Conservation (phyloP, 1,140 invertebrate genomes). For the Formica exsecta region DNA sequence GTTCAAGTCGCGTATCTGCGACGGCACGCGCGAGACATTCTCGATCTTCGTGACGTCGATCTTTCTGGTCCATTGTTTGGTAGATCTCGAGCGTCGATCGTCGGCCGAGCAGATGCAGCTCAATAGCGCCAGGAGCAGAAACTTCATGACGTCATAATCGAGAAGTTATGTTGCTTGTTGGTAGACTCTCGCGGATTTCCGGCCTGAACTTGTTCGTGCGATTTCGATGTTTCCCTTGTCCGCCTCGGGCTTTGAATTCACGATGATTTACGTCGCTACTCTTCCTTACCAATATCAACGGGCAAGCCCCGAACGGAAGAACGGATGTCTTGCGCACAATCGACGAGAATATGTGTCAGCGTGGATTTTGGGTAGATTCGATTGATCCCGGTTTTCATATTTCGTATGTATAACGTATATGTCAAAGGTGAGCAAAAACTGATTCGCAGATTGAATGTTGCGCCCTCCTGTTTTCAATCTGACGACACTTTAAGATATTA, state of each 20-base stretch:
- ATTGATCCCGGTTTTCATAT: conserved; percentile 31
- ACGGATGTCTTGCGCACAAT: conserved; percentile 41
- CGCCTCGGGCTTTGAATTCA: conserved; percentile 52
- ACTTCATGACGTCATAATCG: conserved; percentile 81
- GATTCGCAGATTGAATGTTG: conserved; percentile 19
- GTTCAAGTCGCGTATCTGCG: too few relatives aligned
- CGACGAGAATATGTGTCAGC: conserved; percentile 23
- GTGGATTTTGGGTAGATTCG: conserved; percentile 2
- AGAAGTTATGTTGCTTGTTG: conserved; percentile 42
- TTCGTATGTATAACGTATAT: conserved; percentile 24
- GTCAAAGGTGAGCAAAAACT: conserved; percentile 19
- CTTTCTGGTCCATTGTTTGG: conserved; percentile 3
- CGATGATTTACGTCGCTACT: conserved; percentile 58
- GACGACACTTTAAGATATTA: neutral
- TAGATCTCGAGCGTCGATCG: conserved; percentile 57
- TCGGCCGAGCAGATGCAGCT: conserved; percentile 73
- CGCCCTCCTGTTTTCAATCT: neutral
- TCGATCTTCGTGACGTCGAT: conserved; percentile 35
- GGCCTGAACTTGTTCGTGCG: neutral
- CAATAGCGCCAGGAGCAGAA: conserved; percentile 73
- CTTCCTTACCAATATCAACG: conserved; percentile 39
- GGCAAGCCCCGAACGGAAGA: conserved; percentile 10
- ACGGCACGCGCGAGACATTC: neutral
- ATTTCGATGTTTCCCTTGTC: conserved; percentile 7
- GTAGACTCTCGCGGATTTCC: conserved; percentile 8